Conservation (phyloP, 92 coral and sea anemone genomes). For the Nematostella vectensis region DNA sequence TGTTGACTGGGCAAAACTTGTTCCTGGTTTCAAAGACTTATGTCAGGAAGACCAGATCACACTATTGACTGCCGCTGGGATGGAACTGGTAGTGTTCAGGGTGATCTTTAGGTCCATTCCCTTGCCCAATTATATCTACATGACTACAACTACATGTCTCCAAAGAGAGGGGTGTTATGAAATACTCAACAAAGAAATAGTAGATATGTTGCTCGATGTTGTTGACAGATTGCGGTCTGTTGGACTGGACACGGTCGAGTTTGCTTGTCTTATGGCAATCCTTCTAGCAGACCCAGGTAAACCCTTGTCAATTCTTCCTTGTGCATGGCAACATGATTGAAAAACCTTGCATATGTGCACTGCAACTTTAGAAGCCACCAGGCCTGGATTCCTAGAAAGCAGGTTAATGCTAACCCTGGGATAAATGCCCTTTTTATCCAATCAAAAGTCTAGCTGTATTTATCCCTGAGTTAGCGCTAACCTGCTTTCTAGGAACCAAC, state of each 20-base stretch:
- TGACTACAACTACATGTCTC: constrained; percentile 71
- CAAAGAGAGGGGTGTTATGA: constrained; percentile 58
- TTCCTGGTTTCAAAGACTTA: constrained; percentile 79
- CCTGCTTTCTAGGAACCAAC: no score
- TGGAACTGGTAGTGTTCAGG: constrained; percentile 86
- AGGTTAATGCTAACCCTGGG: no score
- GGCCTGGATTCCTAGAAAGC: no score
- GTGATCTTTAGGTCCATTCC: constrained; percentile 89
- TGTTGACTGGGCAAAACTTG: constrained; percentile 95
- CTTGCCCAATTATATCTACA: constrained; percentile 50
- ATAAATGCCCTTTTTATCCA: no score
- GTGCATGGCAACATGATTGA: no score
- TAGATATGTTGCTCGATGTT: constrained; percentile 84
- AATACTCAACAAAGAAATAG: constrained; percentile 72
- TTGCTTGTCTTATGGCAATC: constrained; percentile 90
- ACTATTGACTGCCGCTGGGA: constrained; percentile 80
- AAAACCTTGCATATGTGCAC: no score
- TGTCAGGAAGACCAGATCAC: constrained; percentile 67
- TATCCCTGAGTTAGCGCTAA: no score
- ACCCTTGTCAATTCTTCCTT: background rate
- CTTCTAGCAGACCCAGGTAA: constrained; percentile 88
- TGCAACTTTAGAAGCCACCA: no score
- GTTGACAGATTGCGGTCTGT: constrained; percentile 72
- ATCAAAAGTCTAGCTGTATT: no score
- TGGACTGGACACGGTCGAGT: constrained; percentile 78